These are phyloP conservation scores for Myotis lucifugus DNA, from an alignment of 2,113 vertebrate species.

Conservation along the genomic window DNA sequence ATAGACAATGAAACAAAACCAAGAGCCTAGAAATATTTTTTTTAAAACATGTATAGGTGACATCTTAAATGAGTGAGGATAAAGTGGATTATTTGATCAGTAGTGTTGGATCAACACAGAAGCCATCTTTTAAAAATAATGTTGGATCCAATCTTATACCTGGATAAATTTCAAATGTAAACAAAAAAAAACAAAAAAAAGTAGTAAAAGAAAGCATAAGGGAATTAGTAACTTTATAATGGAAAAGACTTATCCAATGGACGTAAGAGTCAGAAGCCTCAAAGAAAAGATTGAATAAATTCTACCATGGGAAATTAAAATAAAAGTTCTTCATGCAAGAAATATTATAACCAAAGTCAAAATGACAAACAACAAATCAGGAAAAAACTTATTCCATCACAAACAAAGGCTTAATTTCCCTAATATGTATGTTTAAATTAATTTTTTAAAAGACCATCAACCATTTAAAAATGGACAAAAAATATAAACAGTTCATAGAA, in stretches of 20 bases:
- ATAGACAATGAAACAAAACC: neutral
- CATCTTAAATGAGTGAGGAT: neutral
- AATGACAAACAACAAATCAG: neutral
- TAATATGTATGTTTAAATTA: neutral
- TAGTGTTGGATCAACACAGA: neutral
- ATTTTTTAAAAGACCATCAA: neutral
- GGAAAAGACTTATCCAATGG: neutral
- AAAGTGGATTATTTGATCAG: neutral
- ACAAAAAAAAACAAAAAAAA: neutral
- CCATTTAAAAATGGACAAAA: neutral
- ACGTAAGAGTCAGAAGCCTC: neutral
- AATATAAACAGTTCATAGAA: constrained; percentile 8
- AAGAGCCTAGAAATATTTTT: neutral
- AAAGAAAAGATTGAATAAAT: constrained; percentile 8
- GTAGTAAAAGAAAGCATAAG: neutral
- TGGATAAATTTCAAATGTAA: neutral
- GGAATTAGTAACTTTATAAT: neutral
- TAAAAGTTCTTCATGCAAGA: constrained; percentile 6
- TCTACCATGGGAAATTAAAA: constrained; percentile 4
- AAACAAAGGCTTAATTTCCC: neutral
- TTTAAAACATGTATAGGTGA: neutral
- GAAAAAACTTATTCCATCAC: neutral
- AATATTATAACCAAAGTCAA: neutral
- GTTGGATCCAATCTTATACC: neutral
- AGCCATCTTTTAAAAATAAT: neutral